phyloP scores from a whole-genome alignment of 2,113 vertebrate genomes.

The Damaliscus lunatus region DNA sequence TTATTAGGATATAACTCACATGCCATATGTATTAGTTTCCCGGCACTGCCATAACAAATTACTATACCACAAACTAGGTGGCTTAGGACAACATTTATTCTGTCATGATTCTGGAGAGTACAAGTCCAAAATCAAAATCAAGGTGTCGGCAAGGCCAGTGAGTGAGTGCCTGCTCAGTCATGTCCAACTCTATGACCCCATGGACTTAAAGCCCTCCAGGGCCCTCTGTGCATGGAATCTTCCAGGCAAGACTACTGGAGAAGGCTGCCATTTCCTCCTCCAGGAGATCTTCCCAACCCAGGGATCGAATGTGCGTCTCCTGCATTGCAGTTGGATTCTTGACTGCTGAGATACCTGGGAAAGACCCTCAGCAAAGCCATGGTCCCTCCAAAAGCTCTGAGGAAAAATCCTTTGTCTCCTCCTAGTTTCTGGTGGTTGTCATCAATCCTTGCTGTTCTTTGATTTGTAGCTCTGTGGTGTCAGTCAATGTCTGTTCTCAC shows the following conservation, averaged over 20 bases:
- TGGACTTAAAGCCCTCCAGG: neutral
- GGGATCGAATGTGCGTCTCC: neutral
- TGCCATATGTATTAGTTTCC: neutral
- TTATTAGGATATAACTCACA: neutral
- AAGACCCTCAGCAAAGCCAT: neutral
- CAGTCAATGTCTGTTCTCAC: neutral
- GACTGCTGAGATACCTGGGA: neutral
- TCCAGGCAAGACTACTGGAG: neutral
- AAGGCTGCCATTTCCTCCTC: neutral
- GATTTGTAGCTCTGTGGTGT: neutral
- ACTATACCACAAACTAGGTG: neutral
- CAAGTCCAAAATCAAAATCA: neutral
- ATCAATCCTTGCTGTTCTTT: neutral
- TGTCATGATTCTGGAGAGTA: neutral
- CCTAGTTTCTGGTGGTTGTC: neutral
- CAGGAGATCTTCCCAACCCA: neutral
- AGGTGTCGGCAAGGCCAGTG: neutral
- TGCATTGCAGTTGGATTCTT: neutral
- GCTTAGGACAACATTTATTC: neutral
- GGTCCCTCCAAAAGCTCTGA: neutral
- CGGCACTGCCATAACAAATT: neutral
- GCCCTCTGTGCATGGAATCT: neutral
- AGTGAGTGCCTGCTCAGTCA: neutral
- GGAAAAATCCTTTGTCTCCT: neutral
- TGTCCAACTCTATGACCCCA: neutral